A percentile compares a stretch with the other conserved stretches of the same genome.
phyloP scores from a whole-genome alignment of 2,888 invertebrate species.

The Rhamnusium bicolor region DNA sequence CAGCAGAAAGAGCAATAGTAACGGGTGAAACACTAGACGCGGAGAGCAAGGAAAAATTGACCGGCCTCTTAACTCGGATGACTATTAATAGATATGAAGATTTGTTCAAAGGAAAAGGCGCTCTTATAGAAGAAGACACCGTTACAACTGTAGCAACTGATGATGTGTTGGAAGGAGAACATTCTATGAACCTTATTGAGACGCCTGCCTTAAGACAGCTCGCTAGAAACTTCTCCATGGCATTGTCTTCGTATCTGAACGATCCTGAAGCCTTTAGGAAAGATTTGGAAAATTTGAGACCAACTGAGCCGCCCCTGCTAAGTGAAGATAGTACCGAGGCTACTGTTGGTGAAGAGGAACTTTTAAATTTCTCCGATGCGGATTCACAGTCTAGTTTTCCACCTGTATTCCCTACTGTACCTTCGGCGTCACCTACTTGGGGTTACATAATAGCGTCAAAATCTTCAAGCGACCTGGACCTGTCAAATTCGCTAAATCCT shows the following conservation, averaged over 20 bases:
- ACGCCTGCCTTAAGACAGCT: constrained; percentile 82
- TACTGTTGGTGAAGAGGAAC: constrained; percentile 76
- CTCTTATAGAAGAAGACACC: constrained; percentile 73
- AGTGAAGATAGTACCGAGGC: constrained; percentile 69
- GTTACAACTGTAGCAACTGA: constrained; percentile 65
- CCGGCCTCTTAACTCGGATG: constrained; percentile 78
- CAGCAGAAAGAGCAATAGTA: constrained; percentile 64
- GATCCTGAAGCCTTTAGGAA: constrained; percentile 87
- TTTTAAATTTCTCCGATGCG: constrained; percentile 84
- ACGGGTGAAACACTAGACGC: constrained; percentile 55
- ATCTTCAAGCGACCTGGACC: constrained; percentile 46
- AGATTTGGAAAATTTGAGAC: constrained; percentile 83
- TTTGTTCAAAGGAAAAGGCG: constrained; percentile 67
- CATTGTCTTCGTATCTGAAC: constrained; percentile 86
- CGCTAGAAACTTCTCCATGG: constrained; percentile 89
- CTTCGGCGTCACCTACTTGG: constrained; percentile 63
- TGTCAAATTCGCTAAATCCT: constrained; percentile 62
- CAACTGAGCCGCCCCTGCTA: constrained; percentile 80
- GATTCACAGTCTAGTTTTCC: constrained; percentile 66
- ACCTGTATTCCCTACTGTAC: constrained; percentile 68
- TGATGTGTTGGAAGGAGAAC: constrained; percentile 1
- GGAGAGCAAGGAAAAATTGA: constrained; percentile 71
- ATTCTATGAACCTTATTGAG: constrained; percentile 75
- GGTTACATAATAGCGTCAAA: constrained; percentile 64
- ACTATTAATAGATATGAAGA: constrained; percentile 78